Base-by-base conservation (phyloP, 2,113 vertebrate species). In the Rostratula benghalensis region DNA sequence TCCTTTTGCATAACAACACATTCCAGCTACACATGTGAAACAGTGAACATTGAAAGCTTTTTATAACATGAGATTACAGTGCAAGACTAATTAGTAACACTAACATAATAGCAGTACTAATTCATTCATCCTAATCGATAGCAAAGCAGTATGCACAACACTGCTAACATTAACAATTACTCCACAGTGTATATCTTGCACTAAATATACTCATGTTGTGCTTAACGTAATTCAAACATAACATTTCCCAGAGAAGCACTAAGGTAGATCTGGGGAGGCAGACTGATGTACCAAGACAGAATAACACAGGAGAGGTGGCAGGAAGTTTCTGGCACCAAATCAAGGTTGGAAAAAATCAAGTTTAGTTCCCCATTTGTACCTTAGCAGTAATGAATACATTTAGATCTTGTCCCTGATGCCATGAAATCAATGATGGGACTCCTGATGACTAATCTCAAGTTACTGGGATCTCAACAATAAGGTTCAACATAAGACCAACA, bases 41-140 rank as follows among this genome's bases (percentile, higher is more conserved):
- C 33, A n/a, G 39, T 48, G 65, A 78, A 80, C 73, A 93, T 6
- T 71, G 51, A 73, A 92, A 84, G 41, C 9, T 73, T 90, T 90
- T 95, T 67, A 89, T 37, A 92, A 69, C 79, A 59, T 80, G 85
- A 87, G 39, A 93, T 53, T 71, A 75, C 18, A 23, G 63, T 35
- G 41, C 53, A 95, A 95, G 41, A 94, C 63, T 93, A 95, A 94
- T 91, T 95, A 85, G 74, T 59, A 89, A 88, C 74, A 92, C 45
- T 86, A 57, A 12, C 87, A 60, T 80, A 95, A 80, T 13, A 97
- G 65, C 54, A 89, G 51, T 89, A 59, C 16, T 90, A 94, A 97
- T 95, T 90, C 96, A 94, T 90, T 92, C 59, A 89, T 76, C n/a
- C 64, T 86, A 90, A 92, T 79, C 59, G 85, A 87, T 13, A 89